These are phyloP conservation scores for Malurus leucopterus DNA, from an alignment of 2,797 vertebrate genomes.

Conservation along the genomic window DNA sequence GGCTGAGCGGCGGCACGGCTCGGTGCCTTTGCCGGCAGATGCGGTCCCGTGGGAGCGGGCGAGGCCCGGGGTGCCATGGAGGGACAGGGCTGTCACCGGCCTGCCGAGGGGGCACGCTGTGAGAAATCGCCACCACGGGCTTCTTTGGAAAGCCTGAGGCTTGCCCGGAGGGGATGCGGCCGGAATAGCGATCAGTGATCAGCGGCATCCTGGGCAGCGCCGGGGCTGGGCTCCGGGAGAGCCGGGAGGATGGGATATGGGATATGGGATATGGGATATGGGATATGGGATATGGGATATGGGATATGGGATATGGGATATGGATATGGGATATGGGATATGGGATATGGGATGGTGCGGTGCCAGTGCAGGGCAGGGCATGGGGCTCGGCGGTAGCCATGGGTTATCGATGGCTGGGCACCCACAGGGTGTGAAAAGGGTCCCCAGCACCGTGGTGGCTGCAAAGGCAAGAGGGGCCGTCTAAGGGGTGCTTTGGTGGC, in stretches of 20 bases:
- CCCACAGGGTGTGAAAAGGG: accelerated
- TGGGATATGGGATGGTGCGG: not conserved
- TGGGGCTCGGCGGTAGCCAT: accelerated
- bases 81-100: not conserved
- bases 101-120: not conserved
- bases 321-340: too few relatives aligned
- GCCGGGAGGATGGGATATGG: too few relatives aligned
- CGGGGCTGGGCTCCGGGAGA: not conserved
- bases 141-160: not conserved
- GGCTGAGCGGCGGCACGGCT: not conserved
- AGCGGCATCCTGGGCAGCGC: accelerated
- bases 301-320: too few relatives aligned
- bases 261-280: too few relatives aligned
- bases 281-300: too few relatives aligned
- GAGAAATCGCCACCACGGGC: not conserved
- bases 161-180: not conserved
- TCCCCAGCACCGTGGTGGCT: accelerated
- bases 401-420: not conserved
- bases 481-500: too few relatives aligned
- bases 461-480: not conserved
- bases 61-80: accelerated
- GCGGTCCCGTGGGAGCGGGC: accelerated
- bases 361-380: not conserved
- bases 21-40: not conserved
- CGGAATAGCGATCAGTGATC: not conserved